phyloP scores from a whole-genome alignment of 2,113 vertebrate genomes.

The Amphilophus citrinellus region DNA sequence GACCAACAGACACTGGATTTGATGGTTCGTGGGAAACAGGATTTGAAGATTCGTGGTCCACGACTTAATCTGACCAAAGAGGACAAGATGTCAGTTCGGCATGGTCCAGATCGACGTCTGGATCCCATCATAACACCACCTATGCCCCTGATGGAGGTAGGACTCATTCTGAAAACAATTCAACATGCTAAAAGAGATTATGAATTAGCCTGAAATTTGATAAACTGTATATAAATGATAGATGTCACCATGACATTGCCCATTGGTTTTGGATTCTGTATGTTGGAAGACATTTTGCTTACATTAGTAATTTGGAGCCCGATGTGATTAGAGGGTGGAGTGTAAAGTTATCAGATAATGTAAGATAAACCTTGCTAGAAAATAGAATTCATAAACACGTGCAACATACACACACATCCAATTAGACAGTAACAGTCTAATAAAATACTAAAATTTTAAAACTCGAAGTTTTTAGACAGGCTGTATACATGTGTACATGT shows the following conservation, averaged over 20 bases:
- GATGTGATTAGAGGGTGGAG: neutral
- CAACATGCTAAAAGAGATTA: neutral
- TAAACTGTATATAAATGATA: neutral
- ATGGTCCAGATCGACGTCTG: conserved; percentile 91
- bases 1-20: conserved; percentile 81
- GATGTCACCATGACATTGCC: neutral
- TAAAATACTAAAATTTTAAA: too few relatives aligned
- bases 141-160: conserved; percentile 97
- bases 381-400: neutral
- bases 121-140: conserved; percentile 92
- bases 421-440: neutral
- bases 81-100: conserved; percentile 92
- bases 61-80: conserved; percentile 96
- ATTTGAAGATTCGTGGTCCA: conserved; percentile 95
- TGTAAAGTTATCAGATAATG: neutral
- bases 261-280: neutral
- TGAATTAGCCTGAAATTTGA: too few relatives aligned
- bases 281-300: neutral
- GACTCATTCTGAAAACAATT: neutral
- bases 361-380: neutral
- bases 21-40: conserved; percentile 90
- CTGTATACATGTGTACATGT: neutral
- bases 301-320: neutral
- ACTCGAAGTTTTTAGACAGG: neutral
- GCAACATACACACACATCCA: neutral